Evolutionary conservation across 2,113 vertebrate species (phyloP).

Genomic region (Formicarius rufipectus): DNA sequence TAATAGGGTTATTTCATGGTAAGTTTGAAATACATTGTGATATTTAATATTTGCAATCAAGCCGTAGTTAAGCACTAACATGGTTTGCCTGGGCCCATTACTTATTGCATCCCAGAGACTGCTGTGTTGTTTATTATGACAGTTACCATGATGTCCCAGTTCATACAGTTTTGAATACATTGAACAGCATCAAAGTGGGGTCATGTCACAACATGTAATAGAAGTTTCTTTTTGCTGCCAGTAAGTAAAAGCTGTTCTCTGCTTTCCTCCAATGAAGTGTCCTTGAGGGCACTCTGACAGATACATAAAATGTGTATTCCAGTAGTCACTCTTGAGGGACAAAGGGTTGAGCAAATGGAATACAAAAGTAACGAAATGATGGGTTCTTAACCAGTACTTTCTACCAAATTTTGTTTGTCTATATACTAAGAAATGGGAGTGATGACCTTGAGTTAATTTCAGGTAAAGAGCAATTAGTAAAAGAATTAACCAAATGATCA

Average conservation of each 20-base stretch:
- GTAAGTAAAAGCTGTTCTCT: background rate
- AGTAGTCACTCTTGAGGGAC: background rate
- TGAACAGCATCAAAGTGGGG: background rate
- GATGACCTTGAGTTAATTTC: background rate
- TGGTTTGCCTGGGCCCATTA: background rate
- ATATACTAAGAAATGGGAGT: background rate
- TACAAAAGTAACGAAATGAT: background rate
- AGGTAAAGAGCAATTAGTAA: background rate
- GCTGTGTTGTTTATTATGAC: background rate
- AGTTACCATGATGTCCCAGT: background rate
- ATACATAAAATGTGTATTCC: background rate
- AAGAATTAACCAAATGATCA: background rate
- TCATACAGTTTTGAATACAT: background rate
- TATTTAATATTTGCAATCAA: background rate
- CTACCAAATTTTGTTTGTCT: background rate
- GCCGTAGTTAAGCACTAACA: background rate
- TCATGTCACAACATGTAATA: background rate
- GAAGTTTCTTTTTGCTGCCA: background rate
- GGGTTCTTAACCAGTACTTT: background rate
- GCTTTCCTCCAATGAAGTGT: background rate
- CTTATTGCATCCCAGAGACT: background rate
- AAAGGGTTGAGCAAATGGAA: background rate
- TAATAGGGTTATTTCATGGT: conserved; percentile 87
- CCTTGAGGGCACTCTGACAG: background rate
- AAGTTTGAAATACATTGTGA: conserved; percentile 39